Base-by-base conservation (phyloP, 2,888 invertebrate genomes). In the Tortrix viridana region DNA sequence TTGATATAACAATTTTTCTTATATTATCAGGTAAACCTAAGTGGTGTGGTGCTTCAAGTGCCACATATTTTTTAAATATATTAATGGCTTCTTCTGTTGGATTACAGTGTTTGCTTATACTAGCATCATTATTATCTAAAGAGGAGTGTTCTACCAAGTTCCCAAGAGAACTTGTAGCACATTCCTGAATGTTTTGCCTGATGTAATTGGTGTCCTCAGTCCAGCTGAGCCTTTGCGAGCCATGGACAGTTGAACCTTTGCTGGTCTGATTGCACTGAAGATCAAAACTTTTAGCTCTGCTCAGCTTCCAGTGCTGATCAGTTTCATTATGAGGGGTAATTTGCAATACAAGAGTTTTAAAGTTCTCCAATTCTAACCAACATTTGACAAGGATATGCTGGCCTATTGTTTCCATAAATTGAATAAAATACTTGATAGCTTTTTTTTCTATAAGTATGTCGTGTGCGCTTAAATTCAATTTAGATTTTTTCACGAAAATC, bases 361-460 rank as follows among this genome's bases (percentile, higher is more conserved):
- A 95, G 72, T 94, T 94, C 76, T 96, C 95, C 48, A 96, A 93
- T 75, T 96, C 96, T 69, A 96, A 81, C 94, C 95, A 96, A 82
- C 96, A 96, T 81, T 95, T 95, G 1, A 97, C 93, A 37, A 95
- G 88, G 19, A 93, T 85, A 60, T 95, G 85, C 59, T 94, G 94
- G 62, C 94, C 94, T 69, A 94, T 93, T n/a, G 94, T 92, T 76
- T 97, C 97, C 94, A 98, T 94, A 84, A 95, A 98, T 76, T 97
- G 96, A 60, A 97, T 94, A 81, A 98, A 97, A 85, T 97, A 96
- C 50, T 95, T 95, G 23, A 98, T 89, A 60, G 96, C 96, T 79
- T 95, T 95, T 80, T 96, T 96, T 84, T 97, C 97, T 23, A 93
- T 86, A 16, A 98, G 91, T 69, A 97, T 94, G 75, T 97, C 96